Evolutionary conservation across 1,140 invertebrate genomes (phyloP), one percentile per base, ranked within the genome.

Genomic region (Portunus trituberculatus): DNA sequence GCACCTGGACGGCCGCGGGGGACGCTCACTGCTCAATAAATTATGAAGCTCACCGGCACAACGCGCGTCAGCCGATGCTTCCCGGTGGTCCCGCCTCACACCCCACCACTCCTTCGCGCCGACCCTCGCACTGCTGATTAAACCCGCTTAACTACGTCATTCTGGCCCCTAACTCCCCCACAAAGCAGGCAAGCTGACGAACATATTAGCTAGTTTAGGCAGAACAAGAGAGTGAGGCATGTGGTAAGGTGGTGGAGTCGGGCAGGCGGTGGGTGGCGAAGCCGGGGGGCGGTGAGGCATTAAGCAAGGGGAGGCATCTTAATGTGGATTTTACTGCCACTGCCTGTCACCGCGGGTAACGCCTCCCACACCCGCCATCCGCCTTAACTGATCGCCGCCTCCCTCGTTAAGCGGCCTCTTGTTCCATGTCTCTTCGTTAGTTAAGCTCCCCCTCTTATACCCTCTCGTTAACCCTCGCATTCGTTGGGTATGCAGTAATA

Each of bases 271-370:
- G 67, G 67, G 67, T 76, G 67, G 67, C 67, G 67, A 8, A 7
- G 67, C 67, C 67, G 67, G 67, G 67, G 67, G 67, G 67, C 16
- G 45, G 88, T 8, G 39, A 89, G 88, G 88, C 88, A 89, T 89
- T 89, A 89, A 89, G 88, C 88, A 89, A 89, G 31, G 88, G 25
- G 39, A 89, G 88, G 88, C 88, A 89, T 89, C 88, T 89, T 89
- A 89, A 89, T 89, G 88, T 89, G 88, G 88, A 89, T 89, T 89
- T 89, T 89, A 89, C 88, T 89, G 88, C 88, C 88, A 89, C 67
- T 89, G 88, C 45, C 88, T 89, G 88, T 89, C 88, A 89, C 88
- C 88, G 10, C n/a, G 31, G 39, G 88, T 89, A 89, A 89, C 88
- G 88, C 88, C 88, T 89, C 88, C 88, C 39, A 48, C 39, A 89